Base-by-base conservation (phyloP, 2,797 vertebrate genomes). In the Distichodus sexfasciatus region DNA sequence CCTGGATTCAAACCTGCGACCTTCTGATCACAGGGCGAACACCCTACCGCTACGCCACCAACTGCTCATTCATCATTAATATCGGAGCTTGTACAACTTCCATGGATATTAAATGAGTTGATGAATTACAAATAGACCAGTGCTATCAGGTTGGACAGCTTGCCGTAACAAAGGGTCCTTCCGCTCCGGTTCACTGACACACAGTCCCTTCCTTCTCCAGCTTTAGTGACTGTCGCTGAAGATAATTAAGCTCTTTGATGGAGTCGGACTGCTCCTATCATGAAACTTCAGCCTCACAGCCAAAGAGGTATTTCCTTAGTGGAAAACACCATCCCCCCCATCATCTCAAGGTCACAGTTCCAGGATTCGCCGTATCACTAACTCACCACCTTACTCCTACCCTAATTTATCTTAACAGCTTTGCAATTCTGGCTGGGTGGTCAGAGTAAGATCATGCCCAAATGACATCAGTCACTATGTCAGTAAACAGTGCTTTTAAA, bases 221-320 rank as follows among this genome's bases (percentile, higher is more conserved):
- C 43, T 21, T 61, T 61, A 61, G 29, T 67, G 66, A 74, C 71
- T 26, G 54, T 41, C 66, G 54, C 31, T 66, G 36, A 40, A 57
- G 33, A 64, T 4, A 59, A 61, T 72, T 66, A 66, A 48, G 55
- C 43, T 17, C 43, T 57, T 44, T 58, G 57, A 21, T 24, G 70
- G 64, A 66, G 57, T 66, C 44, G 29, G 54, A 17, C 65, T 14
- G 14, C 10, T 29, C 44, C 31, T 70, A 68, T 79, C 64, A 70
- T 61, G 43, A 41, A 74, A 40, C 57, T 24, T 58, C 58, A 68
- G 59, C 15, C 23, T 40, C 28, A 6, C 26, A 66, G 73, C 61
- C 67, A 76, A 69, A 55, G 58, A 65, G 48, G 59, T 54, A 74
- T 71, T 79, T 79, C 77, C 74, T 76, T 43, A 63, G 8, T 59